Evolutionary conservation across 2,888 invertebrate species (phyloP), one percentile per base, ranked within the genome.

Genomic region (Ashinkailepas kermadecensis): DNA sequence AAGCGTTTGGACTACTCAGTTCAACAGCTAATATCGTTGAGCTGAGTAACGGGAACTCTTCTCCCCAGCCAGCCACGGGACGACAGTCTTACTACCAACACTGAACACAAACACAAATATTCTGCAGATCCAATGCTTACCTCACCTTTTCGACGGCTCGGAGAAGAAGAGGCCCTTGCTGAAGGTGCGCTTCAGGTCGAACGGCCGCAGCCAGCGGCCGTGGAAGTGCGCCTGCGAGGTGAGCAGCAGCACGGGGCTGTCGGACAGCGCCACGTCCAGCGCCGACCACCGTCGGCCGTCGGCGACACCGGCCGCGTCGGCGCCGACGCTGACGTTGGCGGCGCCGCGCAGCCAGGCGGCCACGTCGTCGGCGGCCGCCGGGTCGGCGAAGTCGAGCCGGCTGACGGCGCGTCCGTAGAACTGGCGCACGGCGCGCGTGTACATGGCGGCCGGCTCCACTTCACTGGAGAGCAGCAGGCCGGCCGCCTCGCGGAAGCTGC

Each of bases 101-200:
- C 57, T 62, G 21, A 39, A 39, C 39, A 4, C 39, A 39, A 39
- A 39, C 39, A 39, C 2, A 39, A 39, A 39, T 39, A 1, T 3
- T 39, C 39, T 39, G 39, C 39, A 39, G 39, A 39, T 39, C 3
- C 21, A 18, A 23, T 70, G 58, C n/a, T 80, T 80, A 81, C 25
- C 64, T 56, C 78, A 84, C 85, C 85, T 85, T 85, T 81, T 84
- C 82, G 82, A 84, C 82, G 81, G 84, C 81, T 81, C 84, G 80
- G 82, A 84, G 84, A 84, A 86, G 85, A 86, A 86, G 21, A 85
- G 84, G 25, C 86, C 86, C 65, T 86, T 85, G 25, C 85, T 83
- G 59, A 86, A 85, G 0, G 86, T 86, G 81, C 85, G 84, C 3
- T 84, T 82, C 10, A 85, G 85, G 81, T 86, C 85, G 83, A 86